Conservation (phyloP, 2,797 vertebrate species). For the Spinibarbus caldwelli region DNA sequence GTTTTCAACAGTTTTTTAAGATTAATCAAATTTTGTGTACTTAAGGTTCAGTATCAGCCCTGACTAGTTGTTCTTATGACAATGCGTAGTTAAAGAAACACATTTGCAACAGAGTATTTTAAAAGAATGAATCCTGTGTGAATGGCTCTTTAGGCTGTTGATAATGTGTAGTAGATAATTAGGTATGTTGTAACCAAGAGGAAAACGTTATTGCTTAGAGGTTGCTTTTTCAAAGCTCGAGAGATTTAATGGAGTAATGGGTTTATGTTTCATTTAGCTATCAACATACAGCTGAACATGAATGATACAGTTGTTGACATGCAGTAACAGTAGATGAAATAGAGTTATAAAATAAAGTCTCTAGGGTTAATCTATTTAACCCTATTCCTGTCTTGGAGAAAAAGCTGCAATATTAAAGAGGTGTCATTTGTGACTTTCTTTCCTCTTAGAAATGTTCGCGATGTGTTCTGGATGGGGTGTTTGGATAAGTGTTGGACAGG, state of each 20-base stretch:
- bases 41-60: not conserved
- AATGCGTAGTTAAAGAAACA: slow-evolving; percentile 1
- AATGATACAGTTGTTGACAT: not conserved
- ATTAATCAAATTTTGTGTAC: not conserved
- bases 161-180: not conserved
- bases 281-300: too few relatives aligned
- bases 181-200: not conserved
- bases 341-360: not conserved
- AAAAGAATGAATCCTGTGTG: not conserved
- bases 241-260: not conserved
- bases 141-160: not conserved
- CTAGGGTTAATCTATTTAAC: not conserved
- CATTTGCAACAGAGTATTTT: not conserved
- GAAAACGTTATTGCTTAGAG: not conserved
- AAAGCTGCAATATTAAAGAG: not conserved
- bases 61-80: not conserved
- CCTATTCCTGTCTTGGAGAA: slow-evolving; percentile 2
- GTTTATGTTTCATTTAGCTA: not conserved
- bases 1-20: not conserved
- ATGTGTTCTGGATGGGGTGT: not conserved
- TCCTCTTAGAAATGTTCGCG: not conserved
- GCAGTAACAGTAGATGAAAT: not conserved
- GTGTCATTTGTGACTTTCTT: not conserved
- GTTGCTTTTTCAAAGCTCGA: not conserved
- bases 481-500: slow-evolving; percentile 11